Evolutionary conservation across 2,113 vertebrate species (phyloP), one percentile per base, ranked within the genome.

Genomic region (Propithecus coquereli): DNA sequence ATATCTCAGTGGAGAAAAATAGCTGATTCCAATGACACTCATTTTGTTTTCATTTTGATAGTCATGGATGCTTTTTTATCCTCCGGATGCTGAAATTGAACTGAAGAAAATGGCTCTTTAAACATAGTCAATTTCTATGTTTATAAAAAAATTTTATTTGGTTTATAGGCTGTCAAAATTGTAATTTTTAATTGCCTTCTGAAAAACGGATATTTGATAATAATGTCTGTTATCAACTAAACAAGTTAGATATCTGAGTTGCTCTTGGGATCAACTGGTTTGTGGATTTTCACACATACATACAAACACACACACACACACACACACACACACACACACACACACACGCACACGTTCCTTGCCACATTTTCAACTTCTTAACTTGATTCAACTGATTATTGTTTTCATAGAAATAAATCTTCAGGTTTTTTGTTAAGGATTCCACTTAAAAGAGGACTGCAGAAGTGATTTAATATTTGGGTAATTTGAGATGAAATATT

Each of bases 11-110:
- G 93, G 92, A 94, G 30, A 90, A 90, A 97, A 96, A 97, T 97
- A 98, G 97, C 74, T 52, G 85, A 95, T 96, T 96, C 92, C 96
- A 96, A 95, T 97, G 77, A 85, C 94, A 85, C 97, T 97, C 81
- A 65, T 97, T 97, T 95, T 98, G 97, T 98, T 99, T 99, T 97
- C 97, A 98, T 90, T 97, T 98, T 98, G 97, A 98, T 97, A 97
- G 94, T 97, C 91, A 97, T 97, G 93, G 94, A 94, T 96, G 82
- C 79, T 86, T 91, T 97, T 98, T 97, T 94, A 93, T 84, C 92
- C 91, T 98, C 97, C 97, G 96, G 96, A 98, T 95, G 98, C 97
- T 98, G 82, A 98, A 97, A 96, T 50, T 76, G 88, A 97, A 40
- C 94, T 10, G 95, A 98, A 97, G 97, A 85, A 87, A 97, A 77